Base-by-base conservation (phyloP, 1,140 invertebrate genomes). In the Asobara japonica region DNA sequence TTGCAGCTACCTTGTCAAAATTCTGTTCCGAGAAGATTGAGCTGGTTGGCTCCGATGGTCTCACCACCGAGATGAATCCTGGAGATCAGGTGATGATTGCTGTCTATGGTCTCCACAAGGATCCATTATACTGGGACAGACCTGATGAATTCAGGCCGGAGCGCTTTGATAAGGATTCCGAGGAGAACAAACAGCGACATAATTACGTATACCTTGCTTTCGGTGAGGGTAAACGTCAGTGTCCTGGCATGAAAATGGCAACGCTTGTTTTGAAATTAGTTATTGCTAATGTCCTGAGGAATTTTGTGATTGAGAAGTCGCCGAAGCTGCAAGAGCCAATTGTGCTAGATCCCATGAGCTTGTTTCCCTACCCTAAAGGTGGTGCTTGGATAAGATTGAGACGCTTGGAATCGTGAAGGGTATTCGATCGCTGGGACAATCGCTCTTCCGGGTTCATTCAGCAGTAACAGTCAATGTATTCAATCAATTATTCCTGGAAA, bases 101-200 rank as follows among this genome's bases (percentile, higher is more conserved):
- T 0, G 65, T 85, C 0, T 36, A 77, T 33, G 78, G 76, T 11
- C 41, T 89, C 3, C 88, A 89, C 29, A 75, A 75, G 10, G 89
- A 93, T 76, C 80, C 86, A 0, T 75, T 89, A 16, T 82, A 88
- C 65, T 94, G 88, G 82, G 82, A 87, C 2, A 84, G 93, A 36
- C 92, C 93, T 1, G 87, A 91, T 5, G 78, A 78, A 11, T 94
- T 93, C 78, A 86, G 92, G 79, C 93, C 93, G 0, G 90, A 93
- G 11, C 84, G 92, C 73, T 94, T 94, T 75, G 75, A 80, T 3
- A 83, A 88, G 0, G 80, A 84, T 18, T 76, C 80, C 4, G 83
- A 88, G 0, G 80, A 85, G 25, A 81, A 79, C n/a, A 82, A 81
- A n/a, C 45, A 73, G 16, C 71, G 71, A 13, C 78, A 88, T 3